phyloP scores from a whole-genome alignment of 2,888 invertebrate genomes.

The Lordiphosa fenestrarum region DNA sequence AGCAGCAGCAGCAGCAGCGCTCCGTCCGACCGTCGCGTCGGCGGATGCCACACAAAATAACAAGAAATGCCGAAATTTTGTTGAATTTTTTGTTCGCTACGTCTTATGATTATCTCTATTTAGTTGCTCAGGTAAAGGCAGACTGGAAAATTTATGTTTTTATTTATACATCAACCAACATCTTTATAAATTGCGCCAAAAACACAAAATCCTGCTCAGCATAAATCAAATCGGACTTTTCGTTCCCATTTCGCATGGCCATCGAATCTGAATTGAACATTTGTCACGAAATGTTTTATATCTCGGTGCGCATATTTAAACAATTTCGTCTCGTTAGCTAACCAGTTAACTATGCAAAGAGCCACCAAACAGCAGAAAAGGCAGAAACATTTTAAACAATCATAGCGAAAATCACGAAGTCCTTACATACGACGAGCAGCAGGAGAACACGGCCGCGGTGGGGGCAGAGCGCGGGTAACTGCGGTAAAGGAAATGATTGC shows the following conservation, averaged over 20 bases:
- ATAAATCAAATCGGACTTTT: slow-evolving; percentile 64
- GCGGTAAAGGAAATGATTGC: slow-evolving; percentile 77
- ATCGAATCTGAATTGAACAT: slow-evolving; percentile 28
- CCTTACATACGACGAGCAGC: slow-evolving; percentile 44
- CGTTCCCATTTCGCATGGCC: slow-evolving; percentile 33
- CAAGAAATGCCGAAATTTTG: slow-evolving; percentile 28
- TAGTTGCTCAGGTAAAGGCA: slow-evolving; percentile 45
- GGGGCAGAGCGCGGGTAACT: slow-evolving; percentile 25
- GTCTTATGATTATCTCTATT: slow-evolving; percentile 27
- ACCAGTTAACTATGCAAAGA: slow-evolving; percentile 19
- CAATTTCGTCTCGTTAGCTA: slow-evolving; percentile 68
- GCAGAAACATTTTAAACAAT: slow-evolving; percentile 57
- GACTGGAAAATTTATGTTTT: slow-evolving; percentile 41
- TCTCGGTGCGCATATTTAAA: slow-evolving; percentile 60
- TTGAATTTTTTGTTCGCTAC: slow-evolving; percentile 28
- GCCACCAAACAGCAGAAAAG: background rate
- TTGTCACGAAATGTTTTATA: slow-evolving; percentile 67
- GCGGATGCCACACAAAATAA: slow-evolving; percentile 8
- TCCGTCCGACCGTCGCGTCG: slow-evolving; percentile 17
- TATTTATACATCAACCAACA: slow-evolving; percentile 40
- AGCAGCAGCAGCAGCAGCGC: slow-evolving; percentile 28
- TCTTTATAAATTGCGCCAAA: slow-evolving; percentile 67
- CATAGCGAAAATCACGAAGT: slow-evolving; percentile 73
- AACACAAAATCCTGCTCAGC: slow-evolving; percentile 33
- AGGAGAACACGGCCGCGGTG: slow-evolving; percentile 3